These are phyloP conservation scores for Maniola jurtina DNA, from an alignment of 1,140 invertebrate genomes.

Conservation along the genomic window DNA sequence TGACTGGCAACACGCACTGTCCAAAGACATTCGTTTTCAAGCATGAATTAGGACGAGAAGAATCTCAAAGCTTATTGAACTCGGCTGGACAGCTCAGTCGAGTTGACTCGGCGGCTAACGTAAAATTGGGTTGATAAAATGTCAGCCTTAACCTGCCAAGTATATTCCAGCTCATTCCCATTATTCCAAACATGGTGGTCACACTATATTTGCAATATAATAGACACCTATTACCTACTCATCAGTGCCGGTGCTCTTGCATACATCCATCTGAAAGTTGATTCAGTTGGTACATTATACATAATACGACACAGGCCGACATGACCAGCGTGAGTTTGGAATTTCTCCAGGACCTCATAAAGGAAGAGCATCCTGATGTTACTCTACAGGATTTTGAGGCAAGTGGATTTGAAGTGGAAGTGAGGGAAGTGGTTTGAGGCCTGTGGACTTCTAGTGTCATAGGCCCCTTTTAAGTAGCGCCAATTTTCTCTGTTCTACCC, in stretches of 20 bases:
- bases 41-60: too few species aligned
- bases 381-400: constrained; percentile 56
- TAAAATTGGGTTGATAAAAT: too few species aligned
- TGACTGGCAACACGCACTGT: too few species aligned
- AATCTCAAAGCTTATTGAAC: too few species aligned
- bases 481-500: too few species aligned
- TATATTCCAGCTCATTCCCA: background rate
- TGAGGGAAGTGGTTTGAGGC: too few species aligned
- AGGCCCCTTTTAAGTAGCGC: too few species aligned
- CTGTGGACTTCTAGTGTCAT: too few species aligned
- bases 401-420: constrained; percentile 9
- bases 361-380: constrained; percentile 65
- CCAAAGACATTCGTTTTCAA: too few species aligned
- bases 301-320: constrained; percentile 11
- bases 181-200: background rate
- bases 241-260: constrained; percentile 19
- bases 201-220: constrained; percentile 7
- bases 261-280: constrained; percentile 17
- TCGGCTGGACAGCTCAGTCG: too few species aligned
- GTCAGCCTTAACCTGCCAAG: too few species aligned
- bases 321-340: constrained; percentile 62
- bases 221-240: constrained; percentile 16
- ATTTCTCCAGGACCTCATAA: constrained; percentile 59
- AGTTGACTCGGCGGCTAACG: too few species aligned
- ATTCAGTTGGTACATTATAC: constrained; percentile 19